A percentile compares a stretch with the other conserved stretches of the same genome.
Evolutionary conservation across 2,113 vertebrate species (phyloP).

Genomic region (Turnix velox): DNA sequence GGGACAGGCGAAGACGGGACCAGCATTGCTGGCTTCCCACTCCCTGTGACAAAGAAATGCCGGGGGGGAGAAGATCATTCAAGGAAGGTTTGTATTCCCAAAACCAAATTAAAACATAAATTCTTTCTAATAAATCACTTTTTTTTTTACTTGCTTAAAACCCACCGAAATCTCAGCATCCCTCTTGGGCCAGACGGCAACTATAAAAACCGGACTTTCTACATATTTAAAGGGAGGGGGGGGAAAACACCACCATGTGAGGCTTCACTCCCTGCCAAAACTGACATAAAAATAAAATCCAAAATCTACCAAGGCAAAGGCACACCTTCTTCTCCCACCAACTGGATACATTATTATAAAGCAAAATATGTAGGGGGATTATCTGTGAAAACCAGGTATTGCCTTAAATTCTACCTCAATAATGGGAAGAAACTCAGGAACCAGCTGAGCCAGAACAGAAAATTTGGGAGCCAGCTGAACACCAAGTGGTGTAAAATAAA

Average conservation of each 20-base stretch:
- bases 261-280: neutral
- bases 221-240: neutral
- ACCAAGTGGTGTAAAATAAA: neutral
- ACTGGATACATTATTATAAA: neutral
- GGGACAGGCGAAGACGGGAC: neutral
- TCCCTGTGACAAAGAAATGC: neutral
- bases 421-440: neutral
- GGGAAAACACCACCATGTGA: neutral
- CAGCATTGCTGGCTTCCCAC: neutral
- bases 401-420: neutral
- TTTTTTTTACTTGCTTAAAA: neutral
- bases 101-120: neutral
- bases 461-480: neutral
- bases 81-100: neutral
- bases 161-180: neutral
- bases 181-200: rapidly evolving
- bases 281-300: neutral
- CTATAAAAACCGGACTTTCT: neutral
- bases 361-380: too few relatives aligned
- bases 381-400: neutral
- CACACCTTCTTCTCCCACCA: neutral
- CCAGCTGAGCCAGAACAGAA: neutral
- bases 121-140: rapidly evolving
- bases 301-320: neutral
- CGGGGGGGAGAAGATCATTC: neutral